Base-by-base conservation (phyloP, 2,113 vertebrate genomes). In the Formicarius rufipectus region DNA sequence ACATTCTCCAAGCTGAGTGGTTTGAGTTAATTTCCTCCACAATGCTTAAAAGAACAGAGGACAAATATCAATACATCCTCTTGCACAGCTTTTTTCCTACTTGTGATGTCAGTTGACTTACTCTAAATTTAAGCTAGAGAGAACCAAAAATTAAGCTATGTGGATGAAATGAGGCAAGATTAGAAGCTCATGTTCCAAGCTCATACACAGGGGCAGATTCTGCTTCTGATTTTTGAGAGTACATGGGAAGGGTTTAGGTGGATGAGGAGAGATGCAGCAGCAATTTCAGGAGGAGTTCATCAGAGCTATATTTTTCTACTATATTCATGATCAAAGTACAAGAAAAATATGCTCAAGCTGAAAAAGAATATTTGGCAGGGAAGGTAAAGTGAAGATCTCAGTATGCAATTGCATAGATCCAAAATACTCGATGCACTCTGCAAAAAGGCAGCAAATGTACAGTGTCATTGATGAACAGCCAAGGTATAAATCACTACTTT, bases 401-500 rank as follows among this genome's bases (percentile, higher is more conserved):
- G 59, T 85, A 67, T 66, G 37, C 62, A 87, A 64, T 53, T 93
- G 67, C 84, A 77, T 21, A 76, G 63, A 80, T 74, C 35, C 63
- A 83, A 83, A 95, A 73, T 39, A 83, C 45, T 90, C 58, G 55
- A 44, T 81, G 73, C 95, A 86, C 59, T 85, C 58, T 2, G 9
- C 90, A 91, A 95, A 91, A 37, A 87, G 66, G 33, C 45, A 93
- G 59, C 37, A 85, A 87, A 82, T 58, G 35, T 85, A 62, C 1
- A 2, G 59, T 85, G 50, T 28, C 45, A 47, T 11, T 91, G 82
- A 91, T 80, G 66, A 97, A 90, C 30, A 74, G 40, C 45, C 58
- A 71, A 93, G 30, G 45, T 40, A 80, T 94, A 94, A 93, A 95
- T 94, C 87, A 88, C 23, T n/a, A 35, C 78, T 95, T 35, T 69